phyloP scores from a whole-genome alignment of 2,888 invertebrate species.

The Ormyrus thymus region DNA sequence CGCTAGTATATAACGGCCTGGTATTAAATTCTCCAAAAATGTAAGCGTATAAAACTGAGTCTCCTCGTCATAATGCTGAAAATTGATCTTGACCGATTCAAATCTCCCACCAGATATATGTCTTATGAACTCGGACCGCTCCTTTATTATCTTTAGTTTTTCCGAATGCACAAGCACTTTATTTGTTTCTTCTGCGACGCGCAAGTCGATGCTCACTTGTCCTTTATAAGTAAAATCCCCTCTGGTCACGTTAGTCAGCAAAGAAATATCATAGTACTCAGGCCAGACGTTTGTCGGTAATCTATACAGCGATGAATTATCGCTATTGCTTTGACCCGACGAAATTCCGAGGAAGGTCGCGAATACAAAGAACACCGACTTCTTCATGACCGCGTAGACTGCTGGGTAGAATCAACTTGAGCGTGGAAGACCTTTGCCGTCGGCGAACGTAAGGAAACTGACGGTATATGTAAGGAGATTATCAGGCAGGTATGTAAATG shows the following conservation, averaged over 20 bases:
- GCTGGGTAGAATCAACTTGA: no score
- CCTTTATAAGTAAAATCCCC: constrained; percentile 73
- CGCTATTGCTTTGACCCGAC: not conserved
- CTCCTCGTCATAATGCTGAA: constrained; percentile 58
- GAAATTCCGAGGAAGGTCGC: not conserved
- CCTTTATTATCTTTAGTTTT: constrained; percentile 71
- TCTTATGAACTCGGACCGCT: constrained; percentile 51
- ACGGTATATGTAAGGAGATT: no score
- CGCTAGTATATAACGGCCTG: constrained; percentile 74
- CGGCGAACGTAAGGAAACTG: no score
- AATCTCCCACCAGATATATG: constrained; percentile 10
- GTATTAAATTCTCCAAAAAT: constrained; percentile 48
- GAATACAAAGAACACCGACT: not conserved
- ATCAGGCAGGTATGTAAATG: no score
- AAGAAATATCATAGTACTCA: constrained; percentile 76
- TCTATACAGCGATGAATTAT: constrained; percentile 71
- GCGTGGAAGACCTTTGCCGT: no score
- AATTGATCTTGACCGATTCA: constrained; percentile 44
- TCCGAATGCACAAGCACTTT: constrained; percentile 76
- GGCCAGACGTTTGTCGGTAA: constrained; percentile 78
- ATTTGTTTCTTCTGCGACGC: constrained; percentile 66
- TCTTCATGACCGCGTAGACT: no score
- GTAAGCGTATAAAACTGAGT: constrained; percentile 62
- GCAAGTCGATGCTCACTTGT: constrained; percentile 74
- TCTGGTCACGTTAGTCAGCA: constrained; percentile 58